Base-by-base conservation (phyloP, 2,888 invertebrate genomes). In the Spisula solida region DNA sequence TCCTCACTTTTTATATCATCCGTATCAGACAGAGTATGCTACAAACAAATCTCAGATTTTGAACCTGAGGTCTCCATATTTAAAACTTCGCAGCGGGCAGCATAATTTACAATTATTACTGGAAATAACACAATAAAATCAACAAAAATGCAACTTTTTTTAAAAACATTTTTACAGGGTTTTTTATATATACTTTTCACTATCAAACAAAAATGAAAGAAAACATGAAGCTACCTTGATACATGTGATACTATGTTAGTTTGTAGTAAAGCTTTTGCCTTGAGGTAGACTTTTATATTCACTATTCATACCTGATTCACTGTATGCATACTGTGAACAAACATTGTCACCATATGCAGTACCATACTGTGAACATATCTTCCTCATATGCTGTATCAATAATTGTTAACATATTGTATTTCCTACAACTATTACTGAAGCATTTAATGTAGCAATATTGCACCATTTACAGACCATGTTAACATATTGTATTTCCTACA, bases 201-300 rank as follows among this genome's bases (percentile, higher is more conserved):
- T 75, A 34, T 31, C 29, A 75, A 75, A 75, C 29, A 75, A 75
- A 25, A 31, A 75, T 25, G 20, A 60, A 60, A 60, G 1, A 14
- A 34, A 75, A 75, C 75, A 75, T 31, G 14, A 75, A 75, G 75
- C 75, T 75, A 75, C 75, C 75, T 75, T 75, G 75, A 31, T 75
- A 34, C 75, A 75, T 75, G 75, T 75, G 31, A 75, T 16, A 34
- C 34, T 75, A 75, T 34, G 75, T 34, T 75, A 75, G 25, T 75
- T 66, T 75, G 75, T 34, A 31, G 75, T 75, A 75, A 75, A 75
- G 75, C 75, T 75, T 75, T 75, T 25, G 75, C 75, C 75, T 75
- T 75, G 75, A 75, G 75, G 75, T 75, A 75, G 75, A 34, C 75
- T 31, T 60, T 34, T 75, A 66, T 75, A 34, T 75, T 75, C 75